Evolutionary conservation across 2,888 invertebrate species (phyloP), one percentile per base, ranked within the genome.

Genomic region (Gandaritis pyraliata): DNA sequence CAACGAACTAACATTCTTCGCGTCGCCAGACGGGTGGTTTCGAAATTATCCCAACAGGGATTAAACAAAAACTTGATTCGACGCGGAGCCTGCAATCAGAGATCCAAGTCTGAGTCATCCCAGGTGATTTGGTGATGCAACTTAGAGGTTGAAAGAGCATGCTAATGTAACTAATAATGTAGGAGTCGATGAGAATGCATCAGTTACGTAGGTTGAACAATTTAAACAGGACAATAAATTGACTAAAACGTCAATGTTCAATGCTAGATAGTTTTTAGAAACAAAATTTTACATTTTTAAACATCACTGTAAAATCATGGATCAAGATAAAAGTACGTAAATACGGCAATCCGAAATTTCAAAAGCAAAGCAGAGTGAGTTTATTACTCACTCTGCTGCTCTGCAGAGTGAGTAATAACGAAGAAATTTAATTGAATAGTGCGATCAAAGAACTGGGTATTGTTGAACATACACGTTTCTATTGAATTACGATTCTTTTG

Each of bases 71-170:
- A 60, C 57, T 49, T 47, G 53, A 50, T 36, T n/a, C 41, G 43
- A 57, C 56, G 53, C 30, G 15, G 30, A 50, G 60, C 47, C 53
- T 55, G 41, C 46, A 52, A 45, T 53, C 48, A 43, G 51, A 51
- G 50, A 47, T 33, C 36, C 49, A 16, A 58, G 46, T 33, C 59
- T 72, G 69, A 72, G 47, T 72, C 70, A 72, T 58, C 61, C 54
- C 13, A 55, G 53, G 50, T 45, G 46, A 46, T 16, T 41, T 45
- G 64, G 46, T 72, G 70, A 72, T 69, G 70, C 43, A 72, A 72
- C 60, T 11, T 54, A 64, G 65, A 70, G 69, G 69, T 66, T 64
- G 58, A 60, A 48, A 55, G 55, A 56, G 56, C 55, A 67, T 61
- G 61, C 64, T 57, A 64, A 65, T 62, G 67, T 45, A 13, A 57